Conservation (phyloP, 2,797 vertebrate genomes). For the Falco rusticolus region DNA sequence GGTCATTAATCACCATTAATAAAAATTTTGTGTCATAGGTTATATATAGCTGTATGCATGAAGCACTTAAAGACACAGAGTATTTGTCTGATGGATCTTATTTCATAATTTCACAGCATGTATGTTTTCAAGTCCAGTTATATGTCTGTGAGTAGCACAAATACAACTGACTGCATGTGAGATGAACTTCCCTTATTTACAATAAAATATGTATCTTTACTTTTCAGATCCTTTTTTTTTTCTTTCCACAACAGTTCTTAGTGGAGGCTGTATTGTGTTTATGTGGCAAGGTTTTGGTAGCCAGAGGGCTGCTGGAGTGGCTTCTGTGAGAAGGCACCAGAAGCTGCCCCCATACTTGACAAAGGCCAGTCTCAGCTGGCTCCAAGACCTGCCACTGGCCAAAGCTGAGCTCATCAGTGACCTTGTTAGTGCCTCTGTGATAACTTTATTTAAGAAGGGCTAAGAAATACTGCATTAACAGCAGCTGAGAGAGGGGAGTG, state of each 20-base stretch:
- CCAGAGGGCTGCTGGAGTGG: not conserved
- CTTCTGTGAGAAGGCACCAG: not conserved
- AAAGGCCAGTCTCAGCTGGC: not conserved
- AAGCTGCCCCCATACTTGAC: not conserved
- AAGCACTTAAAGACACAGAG: not conserved
- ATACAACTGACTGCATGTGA: not conserved
- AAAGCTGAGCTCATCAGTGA: not conserved
- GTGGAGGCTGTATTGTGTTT: not conserved
- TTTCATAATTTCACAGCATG: not conserved
- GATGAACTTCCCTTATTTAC: not conserved
- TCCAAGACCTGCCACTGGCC: not conserved
- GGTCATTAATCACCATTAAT: not conserved
- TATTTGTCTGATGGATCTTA: not conserved
- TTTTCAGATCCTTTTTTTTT: not conserved
- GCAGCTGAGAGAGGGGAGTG: not conserved
- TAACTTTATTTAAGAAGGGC: not conserved
- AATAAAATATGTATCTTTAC: not conserved
- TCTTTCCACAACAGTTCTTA: not conserved
- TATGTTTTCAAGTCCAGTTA: not conserved
- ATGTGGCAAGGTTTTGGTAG: not conserved
- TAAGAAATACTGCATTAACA: not conserved
- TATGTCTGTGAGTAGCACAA: not conserved
- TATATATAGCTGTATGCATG: not conserved
- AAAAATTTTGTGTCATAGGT: not conserved
- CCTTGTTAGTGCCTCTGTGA: fast-evolving